Evolutionary conservation across 2,888 invertebrate genomes (phyloP), one percentile per base, ranked within the genome.

Genomic region (Malachius bipustulatus): DNA sequence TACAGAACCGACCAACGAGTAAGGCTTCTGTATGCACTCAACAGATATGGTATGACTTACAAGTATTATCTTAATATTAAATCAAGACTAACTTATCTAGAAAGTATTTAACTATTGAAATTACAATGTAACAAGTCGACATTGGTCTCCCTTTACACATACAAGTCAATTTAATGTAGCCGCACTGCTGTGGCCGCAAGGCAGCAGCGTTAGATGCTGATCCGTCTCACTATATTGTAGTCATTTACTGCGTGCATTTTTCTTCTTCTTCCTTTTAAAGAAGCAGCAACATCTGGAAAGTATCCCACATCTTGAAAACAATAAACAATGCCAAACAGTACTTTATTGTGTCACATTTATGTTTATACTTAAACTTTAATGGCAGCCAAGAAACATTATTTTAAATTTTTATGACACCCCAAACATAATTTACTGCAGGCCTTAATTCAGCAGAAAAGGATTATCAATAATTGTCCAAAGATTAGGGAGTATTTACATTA

Each of bases 251-350:
- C 62, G 56, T 40, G 58, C 55, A 36, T 57, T 60, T 80, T 93
- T 91, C 82, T 94, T 94, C 87, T 93, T 93, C 85, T 91, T 93
- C 67, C 91, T 82, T 70, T 91, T 90, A 77, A 91, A 90, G 79
- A 94, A 96, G 71, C 93, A 96, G 71, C 96, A 96, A 76, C 94
- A 94, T 73, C 93, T 93, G 70, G 62, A 76, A 74, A 68, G 56
- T 57, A 66, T 63, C 31, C 30, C 38, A 34, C 33, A 28, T 35
- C 27, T 19, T 14, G 26, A 35, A 35, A 13, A 35, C 10, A 26
- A 26, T 19, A 35, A 31, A 24, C 11, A n/a, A n/a, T 35, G 8
- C 28, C 38, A 28, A 33, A 38, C 35, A 36, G 13, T 14, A 30
- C 16, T 15, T 26, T 26, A 8, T 24, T 8, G 24, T 24, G 8